Base-by-base conservation (phyloP, 92 coral and sea anemone species). In the Blastomussa wellsi region DNA sequence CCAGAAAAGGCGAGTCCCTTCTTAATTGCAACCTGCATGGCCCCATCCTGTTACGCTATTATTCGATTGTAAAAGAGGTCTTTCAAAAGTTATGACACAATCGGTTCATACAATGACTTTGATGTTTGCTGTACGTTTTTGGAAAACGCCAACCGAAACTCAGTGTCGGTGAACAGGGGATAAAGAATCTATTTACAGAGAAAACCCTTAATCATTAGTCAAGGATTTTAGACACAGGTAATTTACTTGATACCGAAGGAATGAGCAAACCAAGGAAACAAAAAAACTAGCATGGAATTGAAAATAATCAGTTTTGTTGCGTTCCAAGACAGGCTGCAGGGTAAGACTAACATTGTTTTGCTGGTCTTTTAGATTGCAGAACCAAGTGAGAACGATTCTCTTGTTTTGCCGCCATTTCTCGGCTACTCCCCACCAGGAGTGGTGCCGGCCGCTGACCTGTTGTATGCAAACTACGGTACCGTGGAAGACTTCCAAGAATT, bases 381-480 rank as follows among this genome's bases (percentile, higher is more conserved):
- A 59, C 95, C 93, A 33, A 93, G 95, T 78, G 97, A 95, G 85
- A 89, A 93, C 36, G 95, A 91, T 82, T 17, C 94, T 6, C 86
- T 86, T 7, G 95, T 93, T 39, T 73, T 90, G 17, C 88, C 97
- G 19, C 98, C 98, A 33, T 91, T 91, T 65, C 90, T 93, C 12
- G 92, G 93, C 31, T 95, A 89, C 84, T 90, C 98, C 4, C 92
- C 96, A 48, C 88, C 93, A 22, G 98, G 98, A 16, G 59, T 88
- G 38, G 98, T 87, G 26, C 44, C 82, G 72, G 98, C 95, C 16
- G 68, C 68, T 26, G 80, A 92, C 60, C 89, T 95, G 66, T 37
- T 95, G 62, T 95, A 95, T 33, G 98, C 92, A 24, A 95, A 95
- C 81, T 95, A 95, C 59, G 98, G 98, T 32, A 88, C 88, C 33